Evolutionary conservation across 92 coral and sea anemone genomes (phyloP), one percentile per base, ranked within the genome.

Genomic region (Parazoanthus swiftii): DNA sequence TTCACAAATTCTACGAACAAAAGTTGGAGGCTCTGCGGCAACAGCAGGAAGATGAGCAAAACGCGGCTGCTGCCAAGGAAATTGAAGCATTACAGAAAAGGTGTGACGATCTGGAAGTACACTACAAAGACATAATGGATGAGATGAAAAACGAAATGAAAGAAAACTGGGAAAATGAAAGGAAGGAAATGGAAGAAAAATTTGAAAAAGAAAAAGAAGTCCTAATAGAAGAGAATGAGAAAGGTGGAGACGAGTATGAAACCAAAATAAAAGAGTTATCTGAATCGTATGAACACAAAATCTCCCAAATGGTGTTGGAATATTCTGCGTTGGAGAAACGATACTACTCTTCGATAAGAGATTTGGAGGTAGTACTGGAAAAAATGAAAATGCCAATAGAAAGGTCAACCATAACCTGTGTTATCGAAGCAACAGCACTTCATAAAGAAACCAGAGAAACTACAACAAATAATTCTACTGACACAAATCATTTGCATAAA

Each of bases 281-380:
- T 6, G 89, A 91, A 81, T 88, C 86, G 20, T 91, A 91, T 81
- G 94, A 95, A 83, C 58, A 78, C 15, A 83, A 84, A 26, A 33
- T 93, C 9, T 79, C 93, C 10, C 94, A 90, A 16, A 37, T 90
- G 67, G 93, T 90, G 68, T 84, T 86, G 43, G 98, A 93, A 59
- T 74, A 78, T 37, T 92, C 92, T 29, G 78, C 88, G 35, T 70
- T 91, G n/a, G 93, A 93, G 48, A 88, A 91, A 74, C 72, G 89
- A 48, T 65, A 88, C 83, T 81, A 88, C 35, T 71, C 85, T 16
- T 88, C 89, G 51, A 59, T 90, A 6, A 92, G 90, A 81, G 88
- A 88, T 25, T 67, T 95, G 50, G 91, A 92, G 59, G 80, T 63
- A 8, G 89, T 91, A 33, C 86, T 93, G 54, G 66, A 21, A 39